phyloP scores from a whole-genome alignment of 2,113 vertebrate genomes.

The Narcine bancroftii region DNA sequence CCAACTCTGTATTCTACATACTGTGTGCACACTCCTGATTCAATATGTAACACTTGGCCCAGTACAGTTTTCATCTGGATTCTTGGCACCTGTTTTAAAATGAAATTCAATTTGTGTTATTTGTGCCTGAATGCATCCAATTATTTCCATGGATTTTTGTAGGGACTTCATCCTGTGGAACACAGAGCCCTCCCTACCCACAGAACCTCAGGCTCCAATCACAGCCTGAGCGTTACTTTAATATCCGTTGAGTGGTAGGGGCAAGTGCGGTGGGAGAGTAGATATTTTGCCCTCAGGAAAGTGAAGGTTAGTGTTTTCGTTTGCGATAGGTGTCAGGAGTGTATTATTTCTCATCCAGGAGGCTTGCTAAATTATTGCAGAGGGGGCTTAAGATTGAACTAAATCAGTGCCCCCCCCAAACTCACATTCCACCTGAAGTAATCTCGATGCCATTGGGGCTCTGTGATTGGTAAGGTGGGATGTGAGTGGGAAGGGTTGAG shows the following conservation, averaged over 20 bases:
- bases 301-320: background rate
- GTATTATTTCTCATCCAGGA: too few species aligned
- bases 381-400: too few species aligned
- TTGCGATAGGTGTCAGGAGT: too few species aligned
- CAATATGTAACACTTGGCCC: background rate
- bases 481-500: too few species aligned
- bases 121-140: background rate
- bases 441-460: too few species aligned
- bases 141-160: background rate
- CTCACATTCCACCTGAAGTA: too few species aligned
- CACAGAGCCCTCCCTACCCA: background rate
- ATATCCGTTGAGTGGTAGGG: background rate
- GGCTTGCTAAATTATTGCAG: too few species aligned
- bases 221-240: background rate
- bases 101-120: conserved; percentile 20
- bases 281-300: background rate
- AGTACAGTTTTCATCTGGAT: background rate
- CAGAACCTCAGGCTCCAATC: background rate
- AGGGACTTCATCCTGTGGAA: background rate
- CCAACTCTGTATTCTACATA: background rate
- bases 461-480: too few species aligned
- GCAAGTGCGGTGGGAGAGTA: background rate
- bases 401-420: too few species aligned
- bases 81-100: conserved; percentile 2
- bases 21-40: background rate